Evolutionary conservation across 2,888 invertebrate genomes (phyloP), one percentile per base, ranked within the genome.

Genomic region (Leucania comma): DNA sequence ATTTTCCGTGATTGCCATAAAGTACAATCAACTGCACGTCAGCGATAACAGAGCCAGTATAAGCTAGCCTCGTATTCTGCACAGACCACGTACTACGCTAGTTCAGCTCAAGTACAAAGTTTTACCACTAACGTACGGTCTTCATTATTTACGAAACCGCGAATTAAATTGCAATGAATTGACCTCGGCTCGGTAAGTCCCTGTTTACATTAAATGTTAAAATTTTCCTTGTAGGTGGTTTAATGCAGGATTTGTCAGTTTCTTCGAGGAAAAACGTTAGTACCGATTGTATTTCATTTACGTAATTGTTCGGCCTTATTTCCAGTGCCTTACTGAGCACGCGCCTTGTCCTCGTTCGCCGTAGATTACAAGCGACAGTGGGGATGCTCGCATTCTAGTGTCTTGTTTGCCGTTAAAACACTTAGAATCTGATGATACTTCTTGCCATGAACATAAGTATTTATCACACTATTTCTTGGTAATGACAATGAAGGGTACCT

Each of bases 291-390:
- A 73, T 75, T 83, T 86, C 81, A 50, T 84, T 85, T 83, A 83
- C 79, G 69, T 87, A 78, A 68, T 63, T 70, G 78, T 83, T 82
- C 75, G 86, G 84, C 90, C 89, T 89, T 82, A 87, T 85, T 89
- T 85, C 72, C 68, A 67, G 12, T 83, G 87, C 89, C 88, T 88
- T 77, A 85, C 68, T 57, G 75, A 77, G 86, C 87, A 87, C 85
- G 86, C 86, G 86, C 84, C 61, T 79, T 84, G 87, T 70, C 86
- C 88, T 89, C 86, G 80, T 80, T 89, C 38, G 65, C 62, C 29
- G 38, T 67, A 75, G 59, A 70, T 72, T 69, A 78, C 57, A 64
- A 68, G 22, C 24, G 61, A 67, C 58, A 78, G 64, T 67, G 66
- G 78, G 80, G 78, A 63, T 72, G 72, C 53, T 56, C 48, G 68